These are phyloP conservation scores for Melanostigma gelatinosum DNA, from an alignment of 2,113 vertebrate genomes.

Conservation along the genomic window DNA sequence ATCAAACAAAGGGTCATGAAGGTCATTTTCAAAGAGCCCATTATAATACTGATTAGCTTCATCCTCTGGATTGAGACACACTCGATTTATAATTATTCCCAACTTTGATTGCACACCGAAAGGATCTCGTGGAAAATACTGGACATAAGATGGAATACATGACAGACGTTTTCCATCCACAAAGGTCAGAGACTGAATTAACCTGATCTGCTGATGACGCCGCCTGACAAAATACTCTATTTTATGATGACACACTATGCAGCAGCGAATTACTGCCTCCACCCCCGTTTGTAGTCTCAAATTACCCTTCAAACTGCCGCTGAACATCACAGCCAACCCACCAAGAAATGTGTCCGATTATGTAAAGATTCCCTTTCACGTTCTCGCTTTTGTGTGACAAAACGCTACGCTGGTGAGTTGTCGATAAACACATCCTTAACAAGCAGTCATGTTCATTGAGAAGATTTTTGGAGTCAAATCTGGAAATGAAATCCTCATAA, in stretches of 20 bases:
- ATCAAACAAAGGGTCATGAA: conserved; percentile 14
- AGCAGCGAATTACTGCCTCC: conserved; percentile 39
- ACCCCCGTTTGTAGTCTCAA: conserved; percentile 34
- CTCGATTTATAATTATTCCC: conserved; percentile 4
- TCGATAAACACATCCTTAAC: conserved; percentile 68
- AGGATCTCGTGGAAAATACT: conserved; percentile 3
- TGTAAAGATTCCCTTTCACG: conserved; percentile 14
- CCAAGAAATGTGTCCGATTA: conserved; percentile 48
- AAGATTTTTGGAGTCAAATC: too few relatives aligned
- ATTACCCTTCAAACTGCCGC: conserved; percentile 56
- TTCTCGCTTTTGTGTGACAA: conserved; percentile 40
- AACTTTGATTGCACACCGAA: not conserved
- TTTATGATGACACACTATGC: conserved; percentile 15
- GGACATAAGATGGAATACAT: not conserved
- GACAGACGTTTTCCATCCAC: conserved; percentile 16
- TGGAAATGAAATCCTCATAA: too few relatives aligned
- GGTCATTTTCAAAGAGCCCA: not conserved
- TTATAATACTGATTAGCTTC: not conserved
- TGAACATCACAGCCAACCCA: conserved; percentile 46
- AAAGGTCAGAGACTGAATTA: conserved; percentile 18
- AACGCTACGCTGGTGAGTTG: conserved; percentile 21
- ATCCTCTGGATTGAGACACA: not conserved
- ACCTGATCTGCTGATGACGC: conserved; percentile 14
- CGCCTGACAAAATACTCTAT: conserved; percentile 21
- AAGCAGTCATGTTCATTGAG: too few relatives aligned